phyloP scores from a whole-genome alignment of 2,113 vertebrate species.

The Hippocampus zosterae region DNA sequence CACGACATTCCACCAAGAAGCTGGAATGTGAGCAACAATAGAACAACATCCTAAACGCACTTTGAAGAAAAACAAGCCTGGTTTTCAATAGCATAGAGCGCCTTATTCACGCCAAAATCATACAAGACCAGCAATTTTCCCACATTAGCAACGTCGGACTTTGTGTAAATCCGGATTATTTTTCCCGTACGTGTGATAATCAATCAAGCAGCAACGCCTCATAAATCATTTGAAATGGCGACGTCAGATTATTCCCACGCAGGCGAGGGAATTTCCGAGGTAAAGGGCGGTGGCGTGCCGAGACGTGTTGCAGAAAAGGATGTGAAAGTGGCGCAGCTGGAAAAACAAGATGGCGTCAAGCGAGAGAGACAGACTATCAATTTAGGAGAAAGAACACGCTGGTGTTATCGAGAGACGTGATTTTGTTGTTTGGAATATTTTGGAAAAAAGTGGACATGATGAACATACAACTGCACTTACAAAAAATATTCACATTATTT shows the following conservation, averaged over 20 bases:
- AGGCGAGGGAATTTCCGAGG: slow-evolving; percentile 3
- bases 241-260: not conserved
- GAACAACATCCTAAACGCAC: not conserved
- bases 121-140: slow-evolving; percentile 6
- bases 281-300: slow-evolving; percentile 20
- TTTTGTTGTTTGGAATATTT: not conserved
- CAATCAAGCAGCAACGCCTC: not conserved
- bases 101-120: slow-evolving; percentile 5
- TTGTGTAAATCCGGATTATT: not conserved
- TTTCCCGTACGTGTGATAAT: not conserved
- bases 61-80: slow-evolving; percentile 19
- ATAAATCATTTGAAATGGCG: not conserved
- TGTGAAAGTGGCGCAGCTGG: slow-evolving; percentile 22
- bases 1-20: slow-evolving; percentile 32
- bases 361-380: not conserved
- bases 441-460: no score
- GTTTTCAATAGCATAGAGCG: slow-evolving; percentile 16
- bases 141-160: not conserved
- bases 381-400: not conserved
- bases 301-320: slow-evolving; percentile 36
- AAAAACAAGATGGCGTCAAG: slow-evolving; percentile 10
- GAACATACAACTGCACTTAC: no score
- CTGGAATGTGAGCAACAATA: slow-evolving; percentile 47
- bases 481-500: no score
- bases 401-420: not conserved